Base-by-base conservation (phyloP, 2,888 invertebrate species). In the Girardia tigrina region DNA sequence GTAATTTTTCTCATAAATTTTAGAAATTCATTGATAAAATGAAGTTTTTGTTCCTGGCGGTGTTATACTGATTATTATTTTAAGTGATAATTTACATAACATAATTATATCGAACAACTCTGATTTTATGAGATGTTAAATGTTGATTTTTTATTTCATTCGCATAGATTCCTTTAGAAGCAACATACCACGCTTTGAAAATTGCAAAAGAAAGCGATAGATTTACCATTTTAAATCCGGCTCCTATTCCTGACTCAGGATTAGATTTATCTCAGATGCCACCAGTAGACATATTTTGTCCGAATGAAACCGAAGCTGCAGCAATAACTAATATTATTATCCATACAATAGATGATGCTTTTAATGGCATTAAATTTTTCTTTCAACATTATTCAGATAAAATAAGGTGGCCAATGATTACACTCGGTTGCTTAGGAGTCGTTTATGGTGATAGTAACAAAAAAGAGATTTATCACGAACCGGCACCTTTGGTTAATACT, bases 191-290 rank as follows among this genome's bases (percentile, higher is more conserved):
- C 23, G 4, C 56, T 6, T 56, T 56, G 56, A 56, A n/a, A 56
- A 56, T 56, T 8, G 56, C 56, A 12, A 56, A 56, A 23, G 56
- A 56, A 56, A 4, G 23, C n/a, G 23, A 56, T 56, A 23, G n/a
- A 4, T 56, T 56, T 12, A 56, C 56, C n/a, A 56, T 56, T 12
- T 8, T 56, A 2, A 56, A 56, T n/a, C 56, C 56, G n/a, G 56
- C 56, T 56, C 56, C 56, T 4, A 56, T 56, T 56, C 56, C 56
- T 56, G 56, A 56, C 23, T 56, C 56, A 20, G 56, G 56, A 56
- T 56, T 56, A 4, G 56, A 56, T 56, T 56, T 56, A 23, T 56
- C 56, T 6, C 6, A 4, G 23, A 8, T 56, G 56, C 56, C 56
- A 56, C 56, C 56, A 56, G 56, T 56, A 12, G 56, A 56, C 23